These are phyloP conservation scores for Strigops habroptila DNA, from an alignment of 2,113 vertebrate genomes.

Conservation along the genomic window DNA sequence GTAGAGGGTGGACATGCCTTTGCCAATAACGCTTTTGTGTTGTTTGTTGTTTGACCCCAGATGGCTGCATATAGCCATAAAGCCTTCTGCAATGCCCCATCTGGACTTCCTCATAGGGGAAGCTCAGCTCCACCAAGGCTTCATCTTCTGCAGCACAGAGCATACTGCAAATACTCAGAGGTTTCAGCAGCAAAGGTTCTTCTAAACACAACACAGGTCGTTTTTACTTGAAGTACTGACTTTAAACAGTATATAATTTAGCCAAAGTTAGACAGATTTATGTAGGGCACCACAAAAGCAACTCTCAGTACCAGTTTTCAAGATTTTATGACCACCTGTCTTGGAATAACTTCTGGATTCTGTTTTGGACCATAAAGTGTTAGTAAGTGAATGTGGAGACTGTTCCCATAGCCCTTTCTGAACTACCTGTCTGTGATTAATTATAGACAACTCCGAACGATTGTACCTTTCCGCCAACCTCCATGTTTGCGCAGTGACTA, in stretches of 20 bases:
- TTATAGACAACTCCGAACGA: conserved; percentile 17
- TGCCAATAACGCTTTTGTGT: neutral
- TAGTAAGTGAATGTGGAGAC: conserved; percentile 33
- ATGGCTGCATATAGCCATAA: neutral
- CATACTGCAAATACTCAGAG: neutral
- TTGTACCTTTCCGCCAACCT: conserved; percentile 14
- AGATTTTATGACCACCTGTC: conserved; percentile 15
- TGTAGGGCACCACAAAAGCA: conserved; percentile 23
- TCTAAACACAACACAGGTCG: neutral
- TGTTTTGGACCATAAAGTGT: conserved; percentile 46
- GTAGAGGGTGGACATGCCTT: neutral
- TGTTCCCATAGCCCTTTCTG: conserved; percentile 9
- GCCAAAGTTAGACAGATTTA: conserved; percentile 27
- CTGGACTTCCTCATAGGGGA: neutral
- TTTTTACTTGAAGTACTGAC: conserved; percentile 17
- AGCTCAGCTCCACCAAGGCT: neutral
- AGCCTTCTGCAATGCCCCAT: neutral
- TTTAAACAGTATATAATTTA: conserved; percentile 50
- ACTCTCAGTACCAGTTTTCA: conserved; percentile 35
- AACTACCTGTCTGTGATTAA: conserved; percentile 60
- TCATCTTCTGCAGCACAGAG: neutral
- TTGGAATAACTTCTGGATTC: conserved; percentile 43
- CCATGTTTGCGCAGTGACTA: conserved; percentile 48
- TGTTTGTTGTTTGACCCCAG: neutral
- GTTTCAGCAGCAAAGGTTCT: neutral